A percentile compares a stretch with the other conserved stretches of the same genome.
phyloP scores from a whole-genome alignment of 2,113 vertebrate genomes.

The Pollachius pollachius region DNA sequence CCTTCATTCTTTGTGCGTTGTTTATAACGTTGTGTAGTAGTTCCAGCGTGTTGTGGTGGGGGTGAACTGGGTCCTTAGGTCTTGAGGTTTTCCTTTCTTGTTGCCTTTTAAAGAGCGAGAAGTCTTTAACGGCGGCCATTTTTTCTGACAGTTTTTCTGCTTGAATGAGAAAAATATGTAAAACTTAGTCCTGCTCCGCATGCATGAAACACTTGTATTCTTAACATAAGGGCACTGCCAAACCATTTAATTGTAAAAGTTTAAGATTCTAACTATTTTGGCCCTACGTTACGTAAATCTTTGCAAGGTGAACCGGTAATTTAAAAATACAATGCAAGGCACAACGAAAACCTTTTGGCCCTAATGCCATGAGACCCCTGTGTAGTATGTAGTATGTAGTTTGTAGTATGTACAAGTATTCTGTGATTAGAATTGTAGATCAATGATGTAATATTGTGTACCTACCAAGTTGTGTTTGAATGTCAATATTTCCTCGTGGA shows the following conservation, averaged over 20 bases:
- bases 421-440: slow-evolving; percentile 15
- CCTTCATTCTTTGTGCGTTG: slow-evolving; percentile 23
- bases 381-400: slow-evolving; percentile 48
- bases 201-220: background rate
- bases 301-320: no score
- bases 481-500: background rate
- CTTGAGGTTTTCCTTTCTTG: slow-evolving; percentile 46
- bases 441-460: slow-evolving; percentile 34
- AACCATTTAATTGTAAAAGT: background rate
- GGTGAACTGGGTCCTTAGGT: slow-evolving; percentile 49
- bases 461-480: slow-evolving; percentile 24
- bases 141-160: background rate
- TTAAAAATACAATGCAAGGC: slow-evolving; percentile 7
- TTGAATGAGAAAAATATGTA: background rate
- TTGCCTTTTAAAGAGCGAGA: slow-evolving; percentile 12
- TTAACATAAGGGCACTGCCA: background rate
- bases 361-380: slow-evolving; percentile 51
- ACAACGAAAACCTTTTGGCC: slow-evolving; percentile 61
- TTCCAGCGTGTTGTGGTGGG: slow-evolving; percentile 48
- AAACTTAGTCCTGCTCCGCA: no score
- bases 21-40: slow-evolving; percentile 36
- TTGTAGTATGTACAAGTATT: slow-evolving; percentile 29
- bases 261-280: background rate
- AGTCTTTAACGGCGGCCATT: background rate
- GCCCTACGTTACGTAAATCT: background rate